Conservation (phyloP, 2,888 invertebrate genomes). For the Odontothrips loti region DNA sequence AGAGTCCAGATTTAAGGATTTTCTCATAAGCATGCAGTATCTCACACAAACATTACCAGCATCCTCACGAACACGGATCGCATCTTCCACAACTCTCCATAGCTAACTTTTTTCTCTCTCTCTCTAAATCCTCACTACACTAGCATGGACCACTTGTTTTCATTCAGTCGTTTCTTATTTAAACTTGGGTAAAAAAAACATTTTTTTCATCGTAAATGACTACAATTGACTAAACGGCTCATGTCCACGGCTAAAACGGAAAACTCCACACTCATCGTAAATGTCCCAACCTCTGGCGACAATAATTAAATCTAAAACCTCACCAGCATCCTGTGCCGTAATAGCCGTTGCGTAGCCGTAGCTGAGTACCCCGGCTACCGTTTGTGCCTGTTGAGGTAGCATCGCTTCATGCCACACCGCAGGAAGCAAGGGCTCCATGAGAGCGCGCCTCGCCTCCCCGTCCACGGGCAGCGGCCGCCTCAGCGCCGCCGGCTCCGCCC, state of each 20-base stretch:
- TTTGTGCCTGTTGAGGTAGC: neutral
- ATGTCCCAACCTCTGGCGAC: neutral
- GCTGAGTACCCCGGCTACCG: neutral
- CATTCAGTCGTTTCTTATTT: neutral
- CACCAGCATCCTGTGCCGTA: too few species aligned
- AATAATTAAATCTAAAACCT: neutral
- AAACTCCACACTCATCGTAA: too few species aligned
- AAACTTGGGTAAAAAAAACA: neutral
- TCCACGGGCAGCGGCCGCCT: neutral
- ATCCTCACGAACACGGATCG: too few species aligned
- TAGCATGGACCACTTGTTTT: neutral
- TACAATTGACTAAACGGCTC: too few species aligned
- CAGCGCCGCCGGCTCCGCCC: slow-evolving; percentile 14
- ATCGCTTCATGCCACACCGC: neutral
- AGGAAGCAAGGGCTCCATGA: slow-evolving; percentile 28
- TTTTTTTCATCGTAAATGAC: too few species aligned
- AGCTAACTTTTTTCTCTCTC: neutral
- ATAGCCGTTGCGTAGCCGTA: too few species aligned
- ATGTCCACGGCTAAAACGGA: too few species aligned
- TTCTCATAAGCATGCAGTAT: too few species aligned
- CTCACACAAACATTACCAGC: too few species aligned
- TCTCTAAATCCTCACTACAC: neutral
- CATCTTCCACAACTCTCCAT: neutral
- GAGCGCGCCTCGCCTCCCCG: neutral
- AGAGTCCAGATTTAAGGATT: too few species aligned